Evolutionary conservation across 2,113 vertebrate species (phyloP).

Genomic region (Rissa tridactyla): DNA sequence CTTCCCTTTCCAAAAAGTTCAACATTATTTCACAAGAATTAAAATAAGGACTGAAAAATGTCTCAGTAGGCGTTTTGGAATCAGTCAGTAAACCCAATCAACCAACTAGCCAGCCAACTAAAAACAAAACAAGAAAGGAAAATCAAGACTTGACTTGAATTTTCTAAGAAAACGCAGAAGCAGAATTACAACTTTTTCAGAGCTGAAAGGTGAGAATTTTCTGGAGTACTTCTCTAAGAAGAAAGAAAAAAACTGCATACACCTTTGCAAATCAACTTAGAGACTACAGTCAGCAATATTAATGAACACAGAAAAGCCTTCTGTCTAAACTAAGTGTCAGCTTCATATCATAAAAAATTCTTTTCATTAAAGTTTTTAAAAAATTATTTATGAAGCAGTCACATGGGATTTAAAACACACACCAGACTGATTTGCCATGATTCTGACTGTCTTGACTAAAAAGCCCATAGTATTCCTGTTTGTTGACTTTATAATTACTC

Average conservation of each 20-base stretch:
- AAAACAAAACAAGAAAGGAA: constrained; percentile 58
- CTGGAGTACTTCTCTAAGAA: neutral
- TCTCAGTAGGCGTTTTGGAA: constrained; percentile 55
- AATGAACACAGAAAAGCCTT: constrained; percentile 12
- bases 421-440: neutral
- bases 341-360: neutral
- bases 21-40: neutral
- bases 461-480: neutral
- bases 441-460: neutral
- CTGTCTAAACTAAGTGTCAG: neutral
- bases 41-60: constrained; percentile 17
- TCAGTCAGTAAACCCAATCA: constrained; percentile 28
- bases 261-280: constrained; percentile 10
- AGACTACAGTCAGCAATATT: constrained; percentile 39
- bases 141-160: constrained; percentile 62
- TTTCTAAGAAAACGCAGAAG: constrained; percentile 23
- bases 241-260: neutral
- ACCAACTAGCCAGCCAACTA: constrained; percentile 14
- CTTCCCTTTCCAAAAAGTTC: neutral
- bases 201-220: constrained; percentile 8
- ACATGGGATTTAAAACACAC: neutral
- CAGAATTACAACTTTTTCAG: constrained; percentile 25
- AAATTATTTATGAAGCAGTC: constrained; percentile 44
- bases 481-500: neutral
- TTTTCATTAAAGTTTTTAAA: neutral